Percentiles rank a stretch among this genome's conserved stretches.
Conservation (phyloP, 2,888 invertebrate species). For the Patella pellucida region DNA sequence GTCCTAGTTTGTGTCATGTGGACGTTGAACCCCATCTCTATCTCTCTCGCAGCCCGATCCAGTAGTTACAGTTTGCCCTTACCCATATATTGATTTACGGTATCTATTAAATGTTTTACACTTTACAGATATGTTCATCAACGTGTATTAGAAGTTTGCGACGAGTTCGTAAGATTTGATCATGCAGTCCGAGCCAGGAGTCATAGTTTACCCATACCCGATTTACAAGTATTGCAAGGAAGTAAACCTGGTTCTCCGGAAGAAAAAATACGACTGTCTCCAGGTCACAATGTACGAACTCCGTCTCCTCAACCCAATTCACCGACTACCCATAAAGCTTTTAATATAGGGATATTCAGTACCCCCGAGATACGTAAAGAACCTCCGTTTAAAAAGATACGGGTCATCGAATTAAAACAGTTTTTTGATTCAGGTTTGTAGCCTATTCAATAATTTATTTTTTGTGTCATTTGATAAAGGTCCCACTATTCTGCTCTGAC, state of each 20-base stretch:
- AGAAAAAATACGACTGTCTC: constrained; percentile 16
- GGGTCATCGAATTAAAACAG: constrained; percentile 91
- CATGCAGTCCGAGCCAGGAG: constrained; percentile 85
- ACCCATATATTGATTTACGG: constrained; percentile 25
- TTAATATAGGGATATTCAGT: constrained; percentile 17
- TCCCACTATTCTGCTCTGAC: no score
- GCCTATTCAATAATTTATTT: neutral
- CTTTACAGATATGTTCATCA: constrained; percentile 62
- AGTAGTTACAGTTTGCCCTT: constrained; percentile 90
- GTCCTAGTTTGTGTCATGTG: no score
- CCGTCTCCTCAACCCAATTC: constrained; percentile 20
- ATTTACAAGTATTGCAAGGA: constrained; percentile 44
- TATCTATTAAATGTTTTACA: no score
- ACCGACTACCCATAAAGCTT: constrained; percentile 6
- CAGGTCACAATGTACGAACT: constrained; percentile 20
- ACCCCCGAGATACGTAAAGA: constrained; percentile 53
- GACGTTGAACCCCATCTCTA: no score
- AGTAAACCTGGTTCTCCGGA: constrained; percentile 30
- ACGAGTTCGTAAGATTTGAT: constrained; percentile 83
- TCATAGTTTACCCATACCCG: constrained; percentile 83
- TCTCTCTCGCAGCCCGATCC: constrained; percentile 79
- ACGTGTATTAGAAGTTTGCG: constrained; percentile 86
- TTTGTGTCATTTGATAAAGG: no score
- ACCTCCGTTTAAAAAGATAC: constrained; percentile 76
- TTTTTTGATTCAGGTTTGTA: constrained; percentile 83